These are phyloP conservation scores for Eledona agricola DNA, from an alignment of 2,888 invertebrate species.

Conservation along the genomic window DNA sequence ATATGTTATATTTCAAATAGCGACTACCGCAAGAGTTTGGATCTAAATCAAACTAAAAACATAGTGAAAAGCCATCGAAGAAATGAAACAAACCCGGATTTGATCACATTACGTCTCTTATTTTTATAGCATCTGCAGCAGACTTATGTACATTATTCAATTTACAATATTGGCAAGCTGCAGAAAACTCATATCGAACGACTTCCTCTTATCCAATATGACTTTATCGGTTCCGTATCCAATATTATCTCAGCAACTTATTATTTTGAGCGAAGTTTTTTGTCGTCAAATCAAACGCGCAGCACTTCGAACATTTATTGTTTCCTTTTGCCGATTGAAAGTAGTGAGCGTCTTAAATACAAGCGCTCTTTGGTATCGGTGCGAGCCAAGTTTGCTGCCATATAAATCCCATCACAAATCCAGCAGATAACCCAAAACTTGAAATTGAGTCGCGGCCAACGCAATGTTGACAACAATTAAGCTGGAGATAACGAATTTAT, in stretches of 20 bases:
- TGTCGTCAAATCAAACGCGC: too few species aligned
- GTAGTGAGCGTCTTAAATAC: too few species aligned
- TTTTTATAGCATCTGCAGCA: slow-evolving; percentile 13
- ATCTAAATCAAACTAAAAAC: too few species aligned
- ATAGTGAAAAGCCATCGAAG: too few species aligned
- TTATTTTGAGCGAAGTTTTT: slow-evolving; percentile 26
- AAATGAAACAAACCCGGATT: slow-evolving; percentile 5
- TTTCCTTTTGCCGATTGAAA: neutral
- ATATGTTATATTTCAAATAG: neutral
- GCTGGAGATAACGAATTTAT: slow-evolving; percentile 14
- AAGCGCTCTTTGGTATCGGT: slow-evolving; percentile 14
- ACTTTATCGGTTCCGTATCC: slow-evolving; percentile 20
- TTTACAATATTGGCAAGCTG: slow-evolving; percentile 20
- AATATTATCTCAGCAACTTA: slow-evolving; percentile 24
- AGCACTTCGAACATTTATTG: too few species aligned
- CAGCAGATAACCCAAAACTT: slow-evolving; percentile 9
- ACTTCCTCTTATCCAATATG: slow-evolving; percentile 21
- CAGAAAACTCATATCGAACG: slow-evolving; percentile 13
- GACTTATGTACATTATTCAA: slow-evolving; percentile 19
- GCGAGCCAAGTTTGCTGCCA: slow-evolving; percentile 10
- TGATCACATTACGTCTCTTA: slow-evolving; percentile 3
- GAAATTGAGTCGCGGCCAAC: slow-evolving; percentile 17
- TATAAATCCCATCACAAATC: slow-evolving; percentile 11
- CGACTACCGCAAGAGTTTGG: neutral
- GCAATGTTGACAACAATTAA: slow-evolving; percentile 14